A percentile compares a stretch with the other conserved stretches of the same genome.
Conservation (phyloP, 2,113 vertebrate genomes). For the Neofelis nebulosa region DNA sequence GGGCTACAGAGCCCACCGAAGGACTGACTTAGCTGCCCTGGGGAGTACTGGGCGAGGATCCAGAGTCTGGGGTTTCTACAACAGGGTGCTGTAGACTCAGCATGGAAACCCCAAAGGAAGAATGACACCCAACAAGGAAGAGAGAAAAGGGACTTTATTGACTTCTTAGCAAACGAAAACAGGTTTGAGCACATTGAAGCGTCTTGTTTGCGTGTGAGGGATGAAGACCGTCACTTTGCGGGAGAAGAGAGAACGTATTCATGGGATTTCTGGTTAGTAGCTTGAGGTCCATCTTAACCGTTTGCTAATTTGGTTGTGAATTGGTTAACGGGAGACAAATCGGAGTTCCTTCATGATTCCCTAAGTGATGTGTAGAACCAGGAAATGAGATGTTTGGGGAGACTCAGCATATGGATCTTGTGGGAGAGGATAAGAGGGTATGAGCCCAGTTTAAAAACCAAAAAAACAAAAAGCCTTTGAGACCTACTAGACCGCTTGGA, state of each 20-base stretch:
- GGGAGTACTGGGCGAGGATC: background rate
- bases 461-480: background rate
- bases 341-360: background rate
- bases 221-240: background rate
- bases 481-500: background rate
- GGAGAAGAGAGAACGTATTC: background rate
- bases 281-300: background rate
- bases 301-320: background rate
- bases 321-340: background rate
- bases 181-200: background rate
- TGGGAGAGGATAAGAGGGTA: background rate
- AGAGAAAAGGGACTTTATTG: background rate
- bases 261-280: background rate
- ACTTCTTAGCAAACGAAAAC: background rate
- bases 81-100: background rate
- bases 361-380: background rate
- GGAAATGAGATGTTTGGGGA: background rate
- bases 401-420: background rate
- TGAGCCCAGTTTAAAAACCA: background rate
- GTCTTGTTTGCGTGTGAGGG: background rate
- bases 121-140: background rate
- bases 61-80: background rate
- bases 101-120: background rate
- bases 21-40: background rate
- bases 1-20: background rate